Conservation (phyloP, 1,140 invertebrate species). For the Hermetia illucens region DNA sequence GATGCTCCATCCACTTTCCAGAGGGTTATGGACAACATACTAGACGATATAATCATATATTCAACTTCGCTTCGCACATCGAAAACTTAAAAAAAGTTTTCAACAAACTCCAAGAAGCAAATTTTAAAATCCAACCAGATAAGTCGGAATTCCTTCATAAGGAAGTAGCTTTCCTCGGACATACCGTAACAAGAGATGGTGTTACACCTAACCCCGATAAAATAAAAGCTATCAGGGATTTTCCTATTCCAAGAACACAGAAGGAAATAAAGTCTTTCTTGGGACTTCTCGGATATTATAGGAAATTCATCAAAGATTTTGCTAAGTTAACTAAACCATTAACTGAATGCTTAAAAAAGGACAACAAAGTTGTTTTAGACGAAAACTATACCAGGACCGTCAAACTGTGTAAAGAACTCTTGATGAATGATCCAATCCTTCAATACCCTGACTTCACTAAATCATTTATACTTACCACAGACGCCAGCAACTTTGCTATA, state of each 20-base stretch:
- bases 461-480: conserved; percentile 27
- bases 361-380: conserved; percentile 11
- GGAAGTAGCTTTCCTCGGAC: conserved; percentile 17
- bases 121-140: conserved; percentile 17
- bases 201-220: conserved; percentile 7
- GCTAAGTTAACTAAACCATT: conserved; percentile 12
- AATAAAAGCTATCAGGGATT: conserved; percentile 12
- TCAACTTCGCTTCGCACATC: conserved; percentile 10
- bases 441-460: conserved; percentile 23
- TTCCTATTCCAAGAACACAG: conserved; percentile 12
- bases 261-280: conserved; percentile 14
- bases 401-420: conserved; percentile 14
- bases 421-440: conserved; percentile 20
- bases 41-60: conserved; percentile 12
- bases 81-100: conserved; percentile 13
- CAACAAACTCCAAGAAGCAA: conserved; percentile 10
- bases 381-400: conserved; percentile 11
- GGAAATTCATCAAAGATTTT: conserved; percentile 15
- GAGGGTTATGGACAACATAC: conserved; percentile 24
- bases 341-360: conserved; percentile 15
- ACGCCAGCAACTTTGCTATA: conserved; percentile 23
- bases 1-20: conserved; percentile 28
- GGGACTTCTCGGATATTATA: conserved; percentile 11
- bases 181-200: conserved; percentile 4
- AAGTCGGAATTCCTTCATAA: conserved; percentile 19